These are phyloP conservation scores for Nothura maculosa DNA, from an alignment of 2,797 vertebrate genomes.

Conservation along the genomic window DNA sequence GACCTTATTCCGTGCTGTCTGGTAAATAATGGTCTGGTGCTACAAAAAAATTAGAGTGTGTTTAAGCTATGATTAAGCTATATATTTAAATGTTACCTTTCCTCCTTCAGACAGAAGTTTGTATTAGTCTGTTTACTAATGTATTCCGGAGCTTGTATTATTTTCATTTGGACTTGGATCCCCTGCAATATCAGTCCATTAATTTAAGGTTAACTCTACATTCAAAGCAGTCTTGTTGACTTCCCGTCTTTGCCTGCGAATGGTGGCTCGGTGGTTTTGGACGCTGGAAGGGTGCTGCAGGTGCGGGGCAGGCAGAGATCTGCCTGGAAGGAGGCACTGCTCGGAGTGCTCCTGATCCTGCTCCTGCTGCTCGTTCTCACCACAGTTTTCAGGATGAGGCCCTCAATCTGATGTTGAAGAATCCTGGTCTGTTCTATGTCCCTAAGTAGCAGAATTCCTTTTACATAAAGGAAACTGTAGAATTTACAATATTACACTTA, in stretches of 20 bases:
- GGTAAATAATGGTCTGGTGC: neutral
- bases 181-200: neutral
- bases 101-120: neutral
- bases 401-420: neutral
- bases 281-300: neutral
- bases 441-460: neutral
- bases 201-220: neutral
- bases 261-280: neutral
- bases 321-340: neutral
- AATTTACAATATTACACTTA: neutral
- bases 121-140: neutral
- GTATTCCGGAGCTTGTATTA: neutral
- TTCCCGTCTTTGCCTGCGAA: neutral
- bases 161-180: neutral
- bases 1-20: neutral
- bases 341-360: neutral
- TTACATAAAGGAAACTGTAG: neutral
- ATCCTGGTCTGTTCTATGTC: accelerated
- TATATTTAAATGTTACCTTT: neutral
- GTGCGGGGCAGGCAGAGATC: neutral
- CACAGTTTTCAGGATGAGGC: neutral
- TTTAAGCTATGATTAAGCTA: neutral
- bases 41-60: neutral
- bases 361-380: neutral
- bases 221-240: neutral